These are phyloP conservation scores for Epinephelus malabaricus DNA, from an alignment of 2,797 vertebrate species.

Conservation along the genomic window DNA sequence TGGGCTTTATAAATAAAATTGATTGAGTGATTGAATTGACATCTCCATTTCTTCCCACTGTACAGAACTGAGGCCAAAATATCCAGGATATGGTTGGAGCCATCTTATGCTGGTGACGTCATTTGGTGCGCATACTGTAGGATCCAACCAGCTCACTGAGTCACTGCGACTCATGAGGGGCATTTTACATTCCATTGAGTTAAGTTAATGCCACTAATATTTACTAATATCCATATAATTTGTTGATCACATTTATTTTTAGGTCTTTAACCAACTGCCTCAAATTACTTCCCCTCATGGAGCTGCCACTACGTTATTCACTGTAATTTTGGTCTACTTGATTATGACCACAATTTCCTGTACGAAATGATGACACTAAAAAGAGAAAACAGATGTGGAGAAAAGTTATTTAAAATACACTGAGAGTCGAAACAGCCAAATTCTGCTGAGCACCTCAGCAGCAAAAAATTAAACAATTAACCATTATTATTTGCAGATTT, in stretches of 20 bases:
- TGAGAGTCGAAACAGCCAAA: not conserved
- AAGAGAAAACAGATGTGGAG: slow-evolving; percentile 22
- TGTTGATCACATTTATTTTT: slow-evolving; percentile 17
- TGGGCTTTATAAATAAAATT: no score
- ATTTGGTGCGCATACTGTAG: not conserved
- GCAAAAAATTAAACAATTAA: slow-evolving; percentile 10
- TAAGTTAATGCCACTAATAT: not conserved
- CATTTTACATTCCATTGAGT: not conserved
- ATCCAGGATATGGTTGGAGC: no score
- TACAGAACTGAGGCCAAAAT: no score
- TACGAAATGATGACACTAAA: slow-evolving; percentile 38
- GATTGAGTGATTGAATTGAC: no score
- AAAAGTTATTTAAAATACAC: slow-evolving; percentile 18
- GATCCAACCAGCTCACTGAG: not conserved
- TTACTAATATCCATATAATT: not conserved
- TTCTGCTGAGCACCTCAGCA: not conserved
- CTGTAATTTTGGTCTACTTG: slow-evolving; percentile 38
- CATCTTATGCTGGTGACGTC: no score
- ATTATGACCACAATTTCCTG: slow-evolving; percentile 45
- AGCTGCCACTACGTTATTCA: slow-evolving; percentile 11
- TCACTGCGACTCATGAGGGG: not conserved
- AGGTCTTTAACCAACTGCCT: slow-evolving; percentile 9
- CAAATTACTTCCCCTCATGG: slow-evolving; percentile 19
- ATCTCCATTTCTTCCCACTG: no score
- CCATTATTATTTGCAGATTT: slow-evolving; percentile 30